Evolutionary conservation across 2,888 invertebrate species (phyloP), one percentile per base, ranked within the genome.

Genomic region (Halictus quadricinctus): DNA sequence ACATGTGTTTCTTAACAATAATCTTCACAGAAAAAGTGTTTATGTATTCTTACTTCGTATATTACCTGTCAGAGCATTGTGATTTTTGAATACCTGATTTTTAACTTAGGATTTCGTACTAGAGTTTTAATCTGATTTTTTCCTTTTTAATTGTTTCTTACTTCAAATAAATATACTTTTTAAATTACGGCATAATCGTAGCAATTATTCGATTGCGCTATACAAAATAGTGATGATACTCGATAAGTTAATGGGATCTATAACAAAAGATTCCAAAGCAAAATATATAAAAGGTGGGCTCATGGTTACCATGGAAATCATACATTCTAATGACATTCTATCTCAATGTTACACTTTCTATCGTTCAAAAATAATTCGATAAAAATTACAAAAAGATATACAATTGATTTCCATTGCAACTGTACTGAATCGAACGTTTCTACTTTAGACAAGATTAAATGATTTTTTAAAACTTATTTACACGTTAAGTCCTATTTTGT

Each of bases 381-480:
- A n/a, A 76, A 69, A 80, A 80, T 80, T 79, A 41, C 69, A 76
- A 81, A 36, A 21, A 50, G 48, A 75, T 50, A 43, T 29, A 48
- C 64, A 21, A 75, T 2, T 72, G 72, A 87, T 86, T 87, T 84
- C 77, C 78, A 81, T 88, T 18, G 66, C 36, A 76, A 88, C 70
- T 82, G 36, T 73, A 76, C 46, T 54, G 74, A 81, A 73, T 80
- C 46, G 13, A 85, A 82, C 29, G 25, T 46, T 64, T 69, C 48
- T 77, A 41, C 58, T 66, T 72, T 50, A 79, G 41, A 82, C 29
- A 70, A 54, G 81, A 88, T 89, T 72, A 87, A 90, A 91, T 90
- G 87, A 88, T 80, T 91, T 86, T 36, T 54, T 88, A 90, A 81
- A 86, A 89, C 93, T 93, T 93, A 93, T 93, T 93, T 93, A 93